Evolutionary conservation across 2,113 vertebrate genomes (phyloP).

Genomic region (Nerophis lumbriciformis): DNA sequence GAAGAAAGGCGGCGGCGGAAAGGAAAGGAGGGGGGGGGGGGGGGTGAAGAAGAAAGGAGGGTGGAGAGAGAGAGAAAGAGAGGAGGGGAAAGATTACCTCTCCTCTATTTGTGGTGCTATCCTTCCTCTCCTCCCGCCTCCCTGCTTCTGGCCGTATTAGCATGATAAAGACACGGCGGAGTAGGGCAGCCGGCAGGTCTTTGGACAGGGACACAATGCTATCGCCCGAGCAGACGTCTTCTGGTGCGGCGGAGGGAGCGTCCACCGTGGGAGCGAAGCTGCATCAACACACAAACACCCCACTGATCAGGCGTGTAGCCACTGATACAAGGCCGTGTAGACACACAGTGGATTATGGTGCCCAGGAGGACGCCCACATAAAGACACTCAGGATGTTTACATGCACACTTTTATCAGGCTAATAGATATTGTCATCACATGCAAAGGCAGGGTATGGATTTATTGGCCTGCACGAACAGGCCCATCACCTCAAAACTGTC

Average conservation of each 20-base stretch:
- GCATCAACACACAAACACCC: constrained; percentile 29
- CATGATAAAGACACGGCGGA: constrained; percentile 69
- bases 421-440: too few relatives aligned
- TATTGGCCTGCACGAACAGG: too few relatives aligned
- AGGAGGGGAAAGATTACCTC: constrained; percentile 57
- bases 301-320: constrained; percentile 4
- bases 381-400: constrained; percentile 9
- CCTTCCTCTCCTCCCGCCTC: constrained; percentile 66
- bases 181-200: constrained; percentile 69
- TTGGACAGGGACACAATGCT: constrained; percentile 69
- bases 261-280: constrained; percentile 42
- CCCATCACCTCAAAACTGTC: too few relatives aligned
- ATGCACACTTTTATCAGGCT: constrained; percentile 1
- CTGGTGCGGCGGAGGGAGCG: constrained; percentile 37
- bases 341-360: constrained; percentile 53
- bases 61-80: constrained; percentile 37
- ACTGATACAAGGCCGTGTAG: constrained; percentile 43
- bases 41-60: constrained; percentile 40
- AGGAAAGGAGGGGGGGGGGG: constrained; percentile 39
- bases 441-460: too few relatives aligned
- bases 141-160: constrained; percentile 56
- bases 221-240: constrained; percentile 63
- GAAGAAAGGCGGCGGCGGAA: constrained; percentile 46
- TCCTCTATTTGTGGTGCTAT: constrained; percentile 49
- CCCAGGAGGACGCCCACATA: constrained; percentile 47